These are phyloP conservation scores for Ptiloglossa arizonensis DNA, from an alignment of 1,140 invertebrate genomes.

Conservation along the genomic window DNA sequence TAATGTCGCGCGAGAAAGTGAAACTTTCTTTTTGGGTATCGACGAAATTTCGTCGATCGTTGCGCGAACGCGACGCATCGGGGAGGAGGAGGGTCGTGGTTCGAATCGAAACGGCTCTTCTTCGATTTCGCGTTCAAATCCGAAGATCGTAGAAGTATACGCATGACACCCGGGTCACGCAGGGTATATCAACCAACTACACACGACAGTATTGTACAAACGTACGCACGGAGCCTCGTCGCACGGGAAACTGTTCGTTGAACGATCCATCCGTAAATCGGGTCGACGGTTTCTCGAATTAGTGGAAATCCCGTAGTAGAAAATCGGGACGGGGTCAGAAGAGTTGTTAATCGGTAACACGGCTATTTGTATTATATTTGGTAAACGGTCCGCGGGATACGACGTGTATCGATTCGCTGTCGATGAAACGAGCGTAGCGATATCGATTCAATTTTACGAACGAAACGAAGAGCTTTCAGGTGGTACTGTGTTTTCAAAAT, in stretches of 20 bases:
- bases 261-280: conserved; percentile 14
- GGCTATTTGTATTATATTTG: too few relatives aligned
- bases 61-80: background rate
- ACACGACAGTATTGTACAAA: conserved; percentile 54
- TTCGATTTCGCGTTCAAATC: conserved; percentile 51
- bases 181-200: conserved; percentile 76
- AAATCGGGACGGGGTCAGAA: too few relatives aligned
- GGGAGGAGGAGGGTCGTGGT: conserved; percentile 1
- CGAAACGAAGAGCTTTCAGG: too few relatives aligned
- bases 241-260: conserved; percentile 24
- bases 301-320: too few relatives aligned
- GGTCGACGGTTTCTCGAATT: too few relatives aligned
- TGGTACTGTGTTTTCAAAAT: too few relatives aligned
- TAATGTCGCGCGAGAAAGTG: background rate
- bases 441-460: too few relatives aligned
- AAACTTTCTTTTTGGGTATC: background rate
- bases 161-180: conserved; percentile 75
- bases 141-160: conserved; percentile 62
- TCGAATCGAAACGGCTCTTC: conserved; percentile 8
- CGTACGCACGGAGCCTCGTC: conserved; percentile 33
- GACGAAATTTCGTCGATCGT: background rate
- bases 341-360: too few relatives aligned
- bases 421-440: too few relatives aligned
- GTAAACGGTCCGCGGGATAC: too few relatives aligned
- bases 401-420: too few relatives aligned